These are phyloP conservation scores for Hippocampus guttulatus DNA, from an alignment of 2,113 vertebrate species.

Conservation along the genomic window DNA sequence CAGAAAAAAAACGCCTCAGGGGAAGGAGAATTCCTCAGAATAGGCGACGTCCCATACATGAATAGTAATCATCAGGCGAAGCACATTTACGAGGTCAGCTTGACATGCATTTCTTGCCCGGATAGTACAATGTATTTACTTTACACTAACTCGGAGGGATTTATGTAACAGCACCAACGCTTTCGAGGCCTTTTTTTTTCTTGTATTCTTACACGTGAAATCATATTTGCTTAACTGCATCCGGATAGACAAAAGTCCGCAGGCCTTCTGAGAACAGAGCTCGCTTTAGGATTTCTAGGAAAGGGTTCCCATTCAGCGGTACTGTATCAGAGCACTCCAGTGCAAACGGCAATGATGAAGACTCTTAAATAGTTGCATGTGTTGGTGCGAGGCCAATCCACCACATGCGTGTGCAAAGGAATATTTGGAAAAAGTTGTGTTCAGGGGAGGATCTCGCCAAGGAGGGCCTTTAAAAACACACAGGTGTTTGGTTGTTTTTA, in stretches of 20 bases:
- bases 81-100: not conserved
- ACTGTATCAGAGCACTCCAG: slow-evolving; percentile 30
- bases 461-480: not conserved
- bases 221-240: slow-evolving; percentile 21
- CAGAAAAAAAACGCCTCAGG: not conserved
- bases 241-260: slow-evolving; percentile 37
- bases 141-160: too few species aligned
- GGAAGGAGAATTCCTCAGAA: slow-evolving; percentile 6
- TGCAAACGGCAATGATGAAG: slow-evolving; percentile 21
- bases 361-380: slow-evolving; percentile 13
- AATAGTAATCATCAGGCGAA: not conserved
- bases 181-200: not conserved
- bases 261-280: slow-evolving; percentile 40
- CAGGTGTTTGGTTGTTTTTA: not conserved
- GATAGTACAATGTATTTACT: not conserved
- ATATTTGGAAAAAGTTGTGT: not conserved
- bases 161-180: not conserved
- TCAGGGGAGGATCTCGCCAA: not conserved
- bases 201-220: not conserved
- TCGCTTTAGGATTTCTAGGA: slow-evolving; percentile 49
- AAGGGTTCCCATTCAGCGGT: slow-evolving; percentile 20
- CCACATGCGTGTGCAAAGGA: not conserved
- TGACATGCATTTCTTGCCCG: not conserved
- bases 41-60: not conserved
- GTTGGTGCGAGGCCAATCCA: slow-evolving; percentile 11